Percentiles rank a stretch among this genome's conserved stretches.
phyloP scores from a whole-genome alignment of 1,140 invertebrate species.

The Brachionus sp. region DNA sequence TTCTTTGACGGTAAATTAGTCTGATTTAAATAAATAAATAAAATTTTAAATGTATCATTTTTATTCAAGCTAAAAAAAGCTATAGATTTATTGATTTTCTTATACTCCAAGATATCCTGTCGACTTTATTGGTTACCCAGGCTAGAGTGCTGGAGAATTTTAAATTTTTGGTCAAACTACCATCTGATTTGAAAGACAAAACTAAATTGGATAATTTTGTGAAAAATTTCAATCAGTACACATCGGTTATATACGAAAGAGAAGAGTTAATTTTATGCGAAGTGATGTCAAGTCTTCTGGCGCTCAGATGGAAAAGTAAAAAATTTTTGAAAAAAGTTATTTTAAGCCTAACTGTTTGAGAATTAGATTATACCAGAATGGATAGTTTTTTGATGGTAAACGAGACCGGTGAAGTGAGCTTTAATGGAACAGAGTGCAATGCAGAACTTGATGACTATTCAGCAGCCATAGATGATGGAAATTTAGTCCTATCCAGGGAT shows the following conservation, averaged over 20 bases:
- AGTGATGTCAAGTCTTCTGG: background rate
- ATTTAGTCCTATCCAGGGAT: background rate
- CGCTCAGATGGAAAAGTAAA: background rate
- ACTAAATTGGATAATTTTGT: background rate
- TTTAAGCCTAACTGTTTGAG: background rate
- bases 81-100: slow-evolving; percentile 19
- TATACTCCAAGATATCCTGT: background rate
- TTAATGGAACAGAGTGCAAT: background rate
- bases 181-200: background rate
- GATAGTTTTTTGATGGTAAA: slow-evolving; percentile 28
- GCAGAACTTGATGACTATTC: background rate
- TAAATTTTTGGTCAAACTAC: background rate
- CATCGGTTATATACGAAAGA: background rate
- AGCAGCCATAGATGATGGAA: background rate
- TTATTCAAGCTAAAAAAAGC: slow-evolving; percentile 3
- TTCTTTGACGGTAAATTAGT: background rate
- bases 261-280: slow-evolving; percentile 19
- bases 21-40: background rate
- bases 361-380: background rate
- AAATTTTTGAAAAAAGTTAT: background rate
- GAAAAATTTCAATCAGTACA: slow-evolving; percentile 14
- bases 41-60: background rate
- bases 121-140: background rate
- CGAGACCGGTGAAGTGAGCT: background rate
- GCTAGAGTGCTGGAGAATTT: background rate